Conservation (phyloP, 2,113 vertebrate genomes). For the Dromas ardeola region DNA sequence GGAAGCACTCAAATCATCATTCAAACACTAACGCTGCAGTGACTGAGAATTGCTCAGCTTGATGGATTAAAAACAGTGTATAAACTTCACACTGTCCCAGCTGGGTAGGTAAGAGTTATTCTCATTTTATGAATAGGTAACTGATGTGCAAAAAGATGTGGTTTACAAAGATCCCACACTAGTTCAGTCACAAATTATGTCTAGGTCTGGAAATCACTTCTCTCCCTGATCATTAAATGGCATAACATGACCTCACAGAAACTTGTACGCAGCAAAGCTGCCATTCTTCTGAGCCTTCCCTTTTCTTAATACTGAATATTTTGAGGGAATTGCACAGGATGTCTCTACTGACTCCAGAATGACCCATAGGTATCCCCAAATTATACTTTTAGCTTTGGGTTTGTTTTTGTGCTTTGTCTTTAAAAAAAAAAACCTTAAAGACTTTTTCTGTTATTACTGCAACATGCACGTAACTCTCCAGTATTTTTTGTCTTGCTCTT, state of each 20-base stretch:
- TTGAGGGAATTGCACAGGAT: not conserved
- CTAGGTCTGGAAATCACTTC: not conserved
- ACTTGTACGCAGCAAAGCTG: not conserved
- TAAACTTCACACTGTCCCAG: not conserved
- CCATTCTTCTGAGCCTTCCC: not conserved
- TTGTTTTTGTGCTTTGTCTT: not conserved
- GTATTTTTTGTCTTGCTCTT: not conserved
- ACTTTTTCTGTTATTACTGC: not conserved
- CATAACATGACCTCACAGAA: accelerated
- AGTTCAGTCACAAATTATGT: not conserved
- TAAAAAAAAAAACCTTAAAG: not conserved
- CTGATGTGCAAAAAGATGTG: not conserved
- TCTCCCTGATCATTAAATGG: not conserved
- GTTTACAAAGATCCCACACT: not conserved
- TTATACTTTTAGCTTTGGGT: not conserved
- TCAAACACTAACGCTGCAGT: not conserved
- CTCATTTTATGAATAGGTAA: not conserved
- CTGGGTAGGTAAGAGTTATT: not conserved
- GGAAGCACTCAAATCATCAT: not conserved
- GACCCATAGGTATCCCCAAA: accelerated
- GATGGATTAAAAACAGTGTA: not conserved
- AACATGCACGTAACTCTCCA: not conserved
- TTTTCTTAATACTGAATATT: not conserved
- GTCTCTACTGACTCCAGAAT: not conserved
- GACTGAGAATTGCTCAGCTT: not conserved